phyloP scores from a whole-genome alignment of 2,113 vertebrate species.

The Formicarius rufipectus region DNA sequence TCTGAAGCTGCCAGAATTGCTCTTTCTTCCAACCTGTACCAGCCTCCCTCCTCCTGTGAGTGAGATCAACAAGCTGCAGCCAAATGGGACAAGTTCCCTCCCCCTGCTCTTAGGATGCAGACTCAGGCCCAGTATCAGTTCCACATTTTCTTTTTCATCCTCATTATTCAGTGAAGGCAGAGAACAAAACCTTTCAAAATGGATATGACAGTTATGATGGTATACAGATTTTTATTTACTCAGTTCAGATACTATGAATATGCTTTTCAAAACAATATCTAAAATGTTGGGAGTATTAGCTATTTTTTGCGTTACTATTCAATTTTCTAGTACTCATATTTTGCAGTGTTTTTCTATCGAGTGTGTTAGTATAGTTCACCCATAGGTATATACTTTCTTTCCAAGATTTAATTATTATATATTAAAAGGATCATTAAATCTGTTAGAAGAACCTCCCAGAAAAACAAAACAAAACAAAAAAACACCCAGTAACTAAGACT shows the following conservation, averaged over 20 bases:
- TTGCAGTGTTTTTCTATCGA: background rate
- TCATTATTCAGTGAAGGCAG: background rate
- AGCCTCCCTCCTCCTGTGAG: background rate
- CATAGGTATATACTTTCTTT: background rate
- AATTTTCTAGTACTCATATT: background rate
- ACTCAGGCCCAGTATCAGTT: background rate
- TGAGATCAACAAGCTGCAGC: background rate
- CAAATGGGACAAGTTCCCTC: background rate
- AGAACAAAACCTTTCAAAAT: background rate
- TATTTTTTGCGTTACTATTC: background rate
- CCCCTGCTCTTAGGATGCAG: background rate
- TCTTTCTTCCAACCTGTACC: background rate
- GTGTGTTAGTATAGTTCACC: background rate
- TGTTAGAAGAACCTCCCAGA: background rate
- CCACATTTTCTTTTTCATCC: background rate
- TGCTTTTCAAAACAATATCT: background rate
- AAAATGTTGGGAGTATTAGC: background rate
- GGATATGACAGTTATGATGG: background rate
- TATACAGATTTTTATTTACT: background rate
- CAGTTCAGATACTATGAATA: background rate
- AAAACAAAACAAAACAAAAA: background rate
- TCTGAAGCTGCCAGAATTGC: background rate
- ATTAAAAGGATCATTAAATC: background rate
- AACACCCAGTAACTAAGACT: background rate
- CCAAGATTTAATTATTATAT: background rate